A percentile compares a stretch with the other conserved stretches of the same genome.
Conservation (phyloP, 2,888 invertebrate species). For the Lasioglossum figueresi region DNA sequence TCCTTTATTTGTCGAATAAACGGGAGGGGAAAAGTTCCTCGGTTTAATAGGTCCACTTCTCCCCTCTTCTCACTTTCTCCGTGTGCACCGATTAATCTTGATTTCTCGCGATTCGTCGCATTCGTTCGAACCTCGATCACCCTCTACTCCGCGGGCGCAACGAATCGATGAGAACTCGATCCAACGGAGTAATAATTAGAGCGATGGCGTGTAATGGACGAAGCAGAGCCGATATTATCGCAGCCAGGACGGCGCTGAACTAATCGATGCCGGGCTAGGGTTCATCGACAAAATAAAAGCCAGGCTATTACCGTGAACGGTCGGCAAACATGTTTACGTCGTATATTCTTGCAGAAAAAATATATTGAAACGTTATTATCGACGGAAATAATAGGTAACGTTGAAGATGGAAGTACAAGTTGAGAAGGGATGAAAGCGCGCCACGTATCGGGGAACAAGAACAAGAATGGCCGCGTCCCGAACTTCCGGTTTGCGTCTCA, state of each 20-base stretch:
- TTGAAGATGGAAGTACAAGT: too few relatives aligned
- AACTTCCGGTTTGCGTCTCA: conserved; percentile 59
- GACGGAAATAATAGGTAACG: not conserved
- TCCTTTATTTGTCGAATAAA: not conserved
- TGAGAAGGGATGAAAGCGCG: not conserved
- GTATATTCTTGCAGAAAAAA: conserved; percentile 5
- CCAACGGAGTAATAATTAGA: conserved; percentile 64
- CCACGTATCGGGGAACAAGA: conserved; percentile 40
- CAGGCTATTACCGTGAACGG: conserved; percentile 3
- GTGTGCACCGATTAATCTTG: conserved; percentile 53
- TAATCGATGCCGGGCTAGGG: conserved; percentile 32
- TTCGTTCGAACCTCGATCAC: conserved; percentile 63
- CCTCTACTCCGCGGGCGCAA: conserved; percentile 25
- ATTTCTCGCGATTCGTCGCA: conserved; percentile 62
- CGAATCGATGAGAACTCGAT: conserved; percentile 54
- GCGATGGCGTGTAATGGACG: conserved; percentile 61
- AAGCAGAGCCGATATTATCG: conserved; percentile 57
- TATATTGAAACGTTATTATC: conserved; percentile 17
- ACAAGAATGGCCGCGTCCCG: conserved; percentile 36
- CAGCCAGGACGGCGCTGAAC: conserved; percentile 27
- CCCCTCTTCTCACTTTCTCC: not conserved
- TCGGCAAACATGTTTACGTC: conserved; percentile 36
- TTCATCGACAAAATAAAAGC: conserved; percentile 43
- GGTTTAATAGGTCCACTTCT: conserved; percentile 19
- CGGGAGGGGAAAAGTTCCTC: not conserved